Percentiles rank a stretch among this genome's conserved stretches.
Evolutionary conservation across 2,797 vertebrate species (phyloP).

Genomic region (Etheostoma nigrum): DNA sequence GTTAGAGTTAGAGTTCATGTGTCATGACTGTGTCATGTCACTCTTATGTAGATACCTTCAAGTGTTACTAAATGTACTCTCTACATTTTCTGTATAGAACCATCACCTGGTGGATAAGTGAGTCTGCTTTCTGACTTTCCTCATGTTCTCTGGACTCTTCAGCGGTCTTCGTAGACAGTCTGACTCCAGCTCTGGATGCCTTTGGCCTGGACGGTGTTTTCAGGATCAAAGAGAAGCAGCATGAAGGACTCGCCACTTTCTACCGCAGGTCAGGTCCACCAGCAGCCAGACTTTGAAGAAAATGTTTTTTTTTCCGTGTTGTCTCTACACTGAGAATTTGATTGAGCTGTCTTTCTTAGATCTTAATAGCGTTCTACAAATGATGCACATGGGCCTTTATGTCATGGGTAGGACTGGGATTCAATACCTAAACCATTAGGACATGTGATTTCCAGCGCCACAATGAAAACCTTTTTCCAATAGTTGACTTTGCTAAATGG

Average conservation of each 20-base stretch:
- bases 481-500: background rate
- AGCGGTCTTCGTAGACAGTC: slow-evolving; percentile 88
- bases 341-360: background rate
- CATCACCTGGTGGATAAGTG: background rate
- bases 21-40: too few species aligned
- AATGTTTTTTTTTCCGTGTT: background rate
- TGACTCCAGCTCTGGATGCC: slow-evolving; percentile 91
- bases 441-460: too few species aligned
- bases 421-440: background rate
- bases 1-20: too few species aligned
- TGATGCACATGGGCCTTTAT: background rate
- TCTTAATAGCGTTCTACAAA: background rate
- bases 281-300: background rate
- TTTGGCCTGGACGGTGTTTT: slow-evolving; percentile 92
- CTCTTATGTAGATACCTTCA: too few species aligned
- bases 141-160: slow-evolving; percentile 9
- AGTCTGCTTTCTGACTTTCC: background rate
- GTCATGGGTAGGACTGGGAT: background rate
- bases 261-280: slow-evolving; percentile 78
- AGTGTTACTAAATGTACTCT: background rate
- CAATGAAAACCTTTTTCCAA: background rate
- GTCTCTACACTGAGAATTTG: background rate
- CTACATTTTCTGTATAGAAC: background rate
- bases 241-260: slow-evolving; percentile 95
- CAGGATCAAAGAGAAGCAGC: slow-evolving; percentile 91